Base-by-base conservation (phyloP, 1,140 invertebrate species). In the Lepidurus couesii region DNA sequence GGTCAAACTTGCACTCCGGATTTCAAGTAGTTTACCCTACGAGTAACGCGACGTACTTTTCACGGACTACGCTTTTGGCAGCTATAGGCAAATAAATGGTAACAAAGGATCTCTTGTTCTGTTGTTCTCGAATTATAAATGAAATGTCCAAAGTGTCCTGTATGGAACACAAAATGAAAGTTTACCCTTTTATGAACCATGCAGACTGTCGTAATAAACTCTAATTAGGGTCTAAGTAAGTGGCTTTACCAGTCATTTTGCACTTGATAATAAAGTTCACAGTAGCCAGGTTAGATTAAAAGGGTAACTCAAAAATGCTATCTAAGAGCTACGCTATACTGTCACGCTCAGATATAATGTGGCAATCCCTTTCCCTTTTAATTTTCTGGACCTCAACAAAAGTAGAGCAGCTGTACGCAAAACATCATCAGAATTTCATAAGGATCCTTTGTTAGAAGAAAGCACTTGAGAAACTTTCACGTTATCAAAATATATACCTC, bases 381-480 rank as follows among this genome's bases (percentile, higher is more conserved):
- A 21, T 16, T n/a, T 16, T n/a, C 16, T 65, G 53, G 16, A 21
- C 53, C 16, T 65, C 53, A n/a, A 21, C 53, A 65, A 65, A 65
- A 65, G 53, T 21, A 16, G 53, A 65, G 53, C 53, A 65, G 16
- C 13, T 65, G 4, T n/a, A 21, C 53, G 53, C n/a, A 65, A 10
- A 13, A 21, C 21, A 65, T 21, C 53, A 65, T 34, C 5, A 65
- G 16, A 65, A 65, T 21, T n/a, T 65, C 53, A 65, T 65, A 65
- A 21, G 53, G 53, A 65, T 65, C 53, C 34, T 65, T 65, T 65
- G 53, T 16, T 16, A 65, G 16, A 65, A 11, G 53, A 21, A 65
- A 65, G 16, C 53, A 65, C 53, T 65, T 65, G 53, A 65, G 53
- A 13, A 65, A 65, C 53, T 65, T 65, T 65, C 53, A 65, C 53